Base-by-base conservation (phyloP, 2,888 invertebrate genomes). In the Dorcus hopei region DNA sequence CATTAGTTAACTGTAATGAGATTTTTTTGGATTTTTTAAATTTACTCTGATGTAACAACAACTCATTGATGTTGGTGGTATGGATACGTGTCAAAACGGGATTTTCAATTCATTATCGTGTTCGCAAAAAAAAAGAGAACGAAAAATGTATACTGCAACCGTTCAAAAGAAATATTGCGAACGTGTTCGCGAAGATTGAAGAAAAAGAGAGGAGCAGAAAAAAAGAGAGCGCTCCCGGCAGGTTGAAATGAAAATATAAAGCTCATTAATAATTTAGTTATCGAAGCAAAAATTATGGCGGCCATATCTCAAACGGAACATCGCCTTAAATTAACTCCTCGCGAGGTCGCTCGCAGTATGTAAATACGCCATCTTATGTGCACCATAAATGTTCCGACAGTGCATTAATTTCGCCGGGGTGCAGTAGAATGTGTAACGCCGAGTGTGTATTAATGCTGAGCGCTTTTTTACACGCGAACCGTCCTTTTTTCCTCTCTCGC, bases 351-450 rank as follows among this genome's bases (percentile, higher is more conserved):
- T 52, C 53, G 59, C 57, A 45, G 55, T 61, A 61, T 64, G 61
- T 61, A 64, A 64, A 64, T 64, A 56, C 38, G 53, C 52, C 52
- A 58, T 63, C 61, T 54, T 59, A 61, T 63, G 59, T 61, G 55
- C 63, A 53, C 63, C 55, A 57, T 63, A 61, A 63, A 63, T 58
- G 61, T 57, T 59, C 59, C 59, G 57, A 61, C 54, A 57, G 61
- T 41, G 50, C 57, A 61, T 61, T 63, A 61, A 61, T 63, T 61
- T 61, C 53, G 40, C 23, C 33, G 45, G 49, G 38, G 56, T 56
- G 50, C 56, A 50, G 50, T 48, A 33, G 43, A 56, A 49, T 56
- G 42, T 50, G 56, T 50, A 56, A 56, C 56, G 43, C 49, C 19
- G 48, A 48, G 55, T 55, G 55, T 55, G 50, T 55, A 56, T 56